Base-by-base conservation (phyloP, 2,888 invertebrate species). In the Gandaritis pyraliata region DNA sequence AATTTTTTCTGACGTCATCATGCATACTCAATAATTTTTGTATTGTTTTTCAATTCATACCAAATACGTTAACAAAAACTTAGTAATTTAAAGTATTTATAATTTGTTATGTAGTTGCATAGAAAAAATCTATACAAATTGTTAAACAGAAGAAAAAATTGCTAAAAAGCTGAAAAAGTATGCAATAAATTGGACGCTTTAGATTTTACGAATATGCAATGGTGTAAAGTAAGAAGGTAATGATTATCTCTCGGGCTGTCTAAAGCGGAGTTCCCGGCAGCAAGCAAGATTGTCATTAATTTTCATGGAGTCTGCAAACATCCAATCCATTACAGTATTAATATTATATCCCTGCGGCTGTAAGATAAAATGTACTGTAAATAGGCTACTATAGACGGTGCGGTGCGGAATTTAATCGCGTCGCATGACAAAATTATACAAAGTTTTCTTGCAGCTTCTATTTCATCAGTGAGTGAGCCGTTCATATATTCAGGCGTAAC, bases 241-340 rank as follows among this genome's bases (percentile, higher is more conserved):
- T 23, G 18, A 7, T 41, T 12, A 30, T 47, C 51, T 43, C 41
- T 23, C 29, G 23, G n/a, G n/a, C 47, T 48, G 6, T 51, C 23
- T 51, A 41, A 45, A 54, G 57, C 58, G 39, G 52, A 53, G 51
- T 56, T 67, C 36, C 51, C 53, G 43, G 16, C 48, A 61, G 39
- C 47, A 45, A 43, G 50, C 47, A 53, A 46, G 60, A 55, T 58
- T 61, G 65, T 65, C 67, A 69, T 72, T 66, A 72, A 70, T 69
- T 69, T 70, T 64, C 63, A 65, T 64, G 64, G 58, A 62, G 56
- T 53, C 52, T 49, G 64, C 64, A 65, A 62, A 62, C 68, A 69
- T 58, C 58, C 56, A 66, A 69, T 69, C 68, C 68, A 71, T 72
- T 71, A 69, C 64, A 50, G 61, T 69, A 70, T 71, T 71, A 71